Conservation (phyloP, 2,888 invertebrate genomes). For the Pelosia muscerda region DNA sequence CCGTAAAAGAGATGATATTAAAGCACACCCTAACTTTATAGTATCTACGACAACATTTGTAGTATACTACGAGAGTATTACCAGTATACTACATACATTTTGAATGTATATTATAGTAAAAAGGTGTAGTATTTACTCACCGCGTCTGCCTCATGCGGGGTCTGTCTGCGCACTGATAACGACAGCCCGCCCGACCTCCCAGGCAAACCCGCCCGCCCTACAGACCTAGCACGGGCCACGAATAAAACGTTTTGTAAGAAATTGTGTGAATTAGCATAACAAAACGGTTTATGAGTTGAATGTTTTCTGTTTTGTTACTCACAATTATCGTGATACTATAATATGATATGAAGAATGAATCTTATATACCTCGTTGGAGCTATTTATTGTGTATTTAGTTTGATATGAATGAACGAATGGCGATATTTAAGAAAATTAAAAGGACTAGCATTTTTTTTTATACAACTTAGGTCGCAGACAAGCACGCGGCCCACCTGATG, state of each 20-base stretch:
- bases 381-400: no score
- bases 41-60: background rate
- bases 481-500: no score
- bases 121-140: conserved; percentile 33
- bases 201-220: conserved; percentile 21
- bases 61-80: background rate
- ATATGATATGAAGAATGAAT: no score
- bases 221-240: conserved; percentile 13
- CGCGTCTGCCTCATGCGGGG: conserved; percentile 44
- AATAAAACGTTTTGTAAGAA: background rate
- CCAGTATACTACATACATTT: conserved; percentile 8
- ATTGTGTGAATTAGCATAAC: background rate
- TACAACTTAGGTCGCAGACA: no score
- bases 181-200: conserved; percentile 38
- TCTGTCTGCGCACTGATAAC: conserved; percentile 55
- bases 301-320: background rate
- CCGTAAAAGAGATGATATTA: background rate
- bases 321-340: background rate
- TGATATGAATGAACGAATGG: no score
- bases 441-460: no score
- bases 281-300: background rate
- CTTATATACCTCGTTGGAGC: no score
- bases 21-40: background rate
- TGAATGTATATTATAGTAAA: conserved; percentile 12
- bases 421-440: no score